Base-by-base conservation (phyloP, 2,888 invertebrate species). In the Orthonevra nobilis region DNA sequence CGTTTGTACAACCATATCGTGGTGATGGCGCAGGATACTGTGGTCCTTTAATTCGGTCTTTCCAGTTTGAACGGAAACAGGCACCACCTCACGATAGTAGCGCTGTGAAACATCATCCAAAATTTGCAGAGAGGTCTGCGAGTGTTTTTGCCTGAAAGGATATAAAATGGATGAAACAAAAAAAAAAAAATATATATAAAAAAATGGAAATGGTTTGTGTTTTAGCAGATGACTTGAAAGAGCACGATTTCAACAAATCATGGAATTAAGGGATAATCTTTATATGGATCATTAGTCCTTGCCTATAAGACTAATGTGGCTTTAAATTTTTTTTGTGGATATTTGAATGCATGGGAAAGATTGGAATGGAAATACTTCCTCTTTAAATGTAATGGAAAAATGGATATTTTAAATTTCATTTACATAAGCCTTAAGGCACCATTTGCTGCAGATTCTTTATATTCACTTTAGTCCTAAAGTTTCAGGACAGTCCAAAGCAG, bases 31-130 rank as follows among this genome's bases (percentile, higher is more conserved):
- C 30, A 88, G 77, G 48, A 87, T 88, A 82, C 86, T 87, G 60
- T 87, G 88, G 82, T 87, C 87, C 82, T 87, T 88, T 48, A 86
- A 84, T 61, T 87, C 88, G 15, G 83, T 84, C 81, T 86, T 86
- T n/a, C 85, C 85, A 20, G 85, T 83, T 61, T 85, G 84, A 23
- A 85, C 85, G 46, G 87, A 84, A 32, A 87, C 84, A 42, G 87
- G 86, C 6, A 87, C 82, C 3, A 86, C 85, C 82, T 88, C 89
- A 17, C 87, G 87, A 81, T 89, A 89, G 72, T 88, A 89, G 44
- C 86, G 85, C 82, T 85, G 87, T 30, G 88, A 87, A 52, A 88
- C 87, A 81, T 89, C 88, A 83, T 89, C 88, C 6, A 89, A 84
- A 64, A 88, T 88, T 82, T 88, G 88, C 73, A 88, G 81, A 17